Percentiles rank a stretch among this genome's conserved stretches.
Conservation (phyloP, 2,888 invertebrate species). For the Scrobipalpa costella region DNA sequence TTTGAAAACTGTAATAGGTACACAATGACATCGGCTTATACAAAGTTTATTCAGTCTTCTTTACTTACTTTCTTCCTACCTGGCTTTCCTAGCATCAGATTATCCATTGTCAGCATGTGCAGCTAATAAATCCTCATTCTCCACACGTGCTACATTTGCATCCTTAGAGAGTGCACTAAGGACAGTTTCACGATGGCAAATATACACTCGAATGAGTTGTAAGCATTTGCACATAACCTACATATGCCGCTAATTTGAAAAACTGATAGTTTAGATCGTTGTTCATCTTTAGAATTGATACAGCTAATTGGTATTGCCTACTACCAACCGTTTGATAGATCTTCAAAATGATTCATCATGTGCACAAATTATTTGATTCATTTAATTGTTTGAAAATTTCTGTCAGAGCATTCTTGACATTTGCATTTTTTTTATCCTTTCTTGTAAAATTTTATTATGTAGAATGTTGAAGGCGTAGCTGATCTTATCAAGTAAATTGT, state of each 20-base stretch:
- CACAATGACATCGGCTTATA: not conserved
- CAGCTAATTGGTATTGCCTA: no score
- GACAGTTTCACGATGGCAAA: slow-evolving; percentile 17
- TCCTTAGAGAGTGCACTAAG: slow-evolving; percentile 39
- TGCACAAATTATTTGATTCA: no score
- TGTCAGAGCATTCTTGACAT: no score
- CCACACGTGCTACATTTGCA: slow-evolving; percentile 20
- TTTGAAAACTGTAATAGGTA: slow-evolving; percentile 1
- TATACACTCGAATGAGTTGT: not conserved
- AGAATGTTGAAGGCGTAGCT: no score
- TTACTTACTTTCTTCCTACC: not conserved
- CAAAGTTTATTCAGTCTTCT: not conserved
- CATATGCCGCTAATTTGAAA: no score
- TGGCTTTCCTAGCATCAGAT: not conserved
- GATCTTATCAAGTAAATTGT: no score
- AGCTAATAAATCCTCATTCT: slow-evolving; percentile 1
- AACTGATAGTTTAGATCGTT: not conserved
- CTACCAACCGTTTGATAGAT: no score
- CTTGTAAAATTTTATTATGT: no score
- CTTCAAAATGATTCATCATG: no score
- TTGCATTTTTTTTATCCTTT: no score
- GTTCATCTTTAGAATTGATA: no score
- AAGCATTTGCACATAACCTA: not conserved
- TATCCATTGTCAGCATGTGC: not conserved
- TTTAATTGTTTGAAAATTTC: no score